Evolutionary conservation across 2,888 invertebrate species (phyloP).

Genomic region (Eupithecia subumbrata): DNA sequence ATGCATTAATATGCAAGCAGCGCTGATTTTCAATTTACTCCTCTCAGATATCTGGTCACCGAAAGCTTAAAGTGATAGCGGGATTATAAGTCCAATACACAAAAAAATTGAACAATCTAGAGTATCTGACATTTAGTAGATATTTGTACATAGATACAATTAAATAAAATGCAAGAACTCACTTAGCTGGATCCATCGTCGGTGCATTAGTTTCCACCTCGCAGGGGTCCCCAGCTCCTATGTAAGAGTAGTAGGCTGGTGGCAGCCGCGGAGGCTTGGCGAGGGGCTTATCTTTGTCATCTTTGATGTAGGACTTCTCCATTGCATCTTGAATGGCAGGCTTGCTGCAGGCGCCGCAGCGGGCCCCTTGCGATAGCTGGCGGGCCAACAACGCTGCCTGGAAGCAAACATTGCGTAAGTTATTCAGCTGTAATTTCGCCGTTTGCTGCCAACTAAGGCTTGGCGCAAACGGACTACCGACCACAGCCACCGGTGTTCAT

Average conservation of each 20-base stretch:
- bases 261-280: slow-evolving; percentile 56
- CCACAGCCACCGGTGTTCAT: too few relatives aligned
- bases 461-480: too few relatives aligned
- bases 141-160: too few relatives aligned
- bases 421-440: too few relatives aligned
- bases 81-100: too few relatives aligned
- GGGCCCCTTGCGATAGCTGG: slow-evolving; percentile 52
- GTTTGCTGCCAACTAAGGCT: too few relatives aligned
- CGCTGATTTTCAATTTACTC: too few relatives aligned
- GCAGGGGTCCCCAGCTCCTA: background rate
- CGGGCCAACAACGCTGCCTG: slow-evolving; percentile 70
- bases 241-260: background rate
- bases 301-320: slow-evolving; percentile 51
- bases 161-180: background rate
- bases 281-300: slow-evolving; percentile 39
- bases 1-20: too few relatives aligned
- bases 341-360: slow-evolving; percentile 60
- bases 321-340: slow-evolving; percentile 57
- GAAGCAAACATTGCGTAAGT: background rate
- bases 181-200: background rate
- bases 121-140: too few relatives aligned
- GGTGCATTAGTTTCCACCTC: slow-evolving; percentile 24
- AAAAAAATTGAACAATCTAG: too few relatives aligned
- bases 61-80: too few relatives aligned
- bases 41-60: too few relatives aligned